Percentiles rank a stretch among this genome's conserved stretches.
Conservation (phyloP, 2,113 vertebrate species). For the Naja naja region DNA sequence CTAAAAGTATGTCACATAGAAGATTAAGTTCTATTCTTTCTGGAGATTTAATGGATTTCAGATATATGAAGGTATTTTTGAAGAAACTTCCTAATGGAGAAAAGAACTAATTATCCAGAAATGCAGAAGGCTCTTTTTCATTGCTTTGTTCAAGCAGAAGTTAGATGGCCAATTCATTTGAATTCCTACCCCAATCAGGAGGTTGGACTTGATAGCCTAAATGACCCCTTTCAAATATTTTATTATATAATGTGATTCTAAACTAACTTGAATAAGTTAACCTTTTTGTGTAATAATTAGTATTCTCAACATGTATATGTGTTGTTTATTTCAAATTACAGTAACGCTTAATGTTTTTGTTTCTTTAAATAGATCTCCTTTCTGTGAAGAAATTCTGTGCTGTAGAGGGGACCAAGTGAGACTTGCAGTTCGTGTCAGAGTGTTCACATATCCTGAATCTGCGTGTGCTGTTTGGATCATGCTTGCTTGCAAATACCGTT, state of each 20-base stretch:
- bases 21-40: background rate
- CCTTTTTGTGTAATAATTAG: background rate
- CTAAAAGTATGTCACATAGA: background rate
- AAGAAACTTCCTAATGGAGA: background rate
- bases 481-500: conserved; percentile 98
- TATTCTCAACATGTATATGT: background rate
- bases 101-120: background rate
- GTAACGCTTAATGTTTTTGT: background rate
- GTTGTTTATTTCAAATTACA: background rate
- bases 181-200: background rate
- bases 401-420: conserved; percentile 94
- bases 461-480: conserved; percentile 96
- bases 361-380: conserved; percentile 79
- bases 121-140: background rate
- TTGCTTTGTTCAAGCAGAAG: background rate
- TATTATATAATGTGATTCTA: background rate
- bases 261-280: background rate
- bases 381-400: conserved; percentile 93
- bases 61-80: background rate
- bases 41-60: background rate
- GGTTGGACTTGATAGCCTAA: background rate
- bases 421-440: conserved; percentile 88
- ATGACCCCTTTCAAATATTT: background rate
- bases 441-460: conserved; percentile 90
- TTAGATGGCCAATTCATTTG: background rate